A percentile compares a stretch with the other conserved stretches of the same genome.
Conservation (phyloP, 1,140 invertebrate genomes). For the Orchesella cincta region DNA sequence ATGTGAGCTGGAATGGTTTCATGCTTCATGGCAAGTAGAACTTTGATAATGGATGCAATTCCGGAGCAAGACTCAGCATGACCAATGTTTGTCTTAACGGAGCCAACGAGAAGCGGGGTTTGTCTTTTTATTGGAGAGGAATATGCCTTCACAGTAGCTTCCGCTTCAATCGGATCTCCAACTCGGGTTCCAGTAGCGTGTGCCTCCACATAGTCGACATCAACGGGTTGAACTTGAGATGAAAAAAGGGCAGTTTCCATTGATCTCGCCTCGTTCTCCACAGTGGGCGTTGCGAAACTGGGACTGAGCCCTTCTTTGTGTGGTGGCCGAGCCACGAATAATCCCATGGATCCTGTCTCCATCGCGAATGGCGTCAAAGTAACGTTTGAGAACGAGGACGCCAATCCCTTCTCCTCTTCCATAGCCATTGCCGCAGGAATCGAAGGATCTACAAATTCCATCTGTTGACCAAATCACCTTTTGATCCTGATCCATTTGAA, state of each 20-base stretch:
- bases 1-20: neutral
- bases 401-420: neutral
- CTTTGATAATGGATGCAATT: neutral
- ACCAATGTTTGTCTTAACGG: slow-evolving; percentile 15
- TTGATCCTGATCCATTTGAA: neutral
- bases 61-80: neutral
- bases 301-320: neutral
- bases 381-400: neutral
- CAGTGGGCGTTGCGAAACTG: too few relatives aligned
- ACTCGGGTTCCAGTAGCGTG: neutral
- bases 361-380: neutral
- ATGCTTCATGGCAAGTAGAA: neutral
- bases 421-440: neutral
- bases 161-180: neutral
- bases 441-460: neutral
- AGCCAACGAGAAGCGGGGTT: neutral
- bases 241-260: neutral
- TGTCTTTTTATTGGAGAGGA: neutral
- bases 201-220: neutral
- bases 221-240: neutral
- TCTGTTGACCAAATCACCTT: neutral
- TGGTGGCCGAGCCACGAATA: neutral
- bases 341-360: neutral
- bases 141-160: neutral
- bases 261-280: neutral